Percentiles rank a stretch among this genome's conserved stretches.
phyloP scores from a whole-genome alignment of 1,140 invertebrate species.

The Drosophila sp. region DNA sequence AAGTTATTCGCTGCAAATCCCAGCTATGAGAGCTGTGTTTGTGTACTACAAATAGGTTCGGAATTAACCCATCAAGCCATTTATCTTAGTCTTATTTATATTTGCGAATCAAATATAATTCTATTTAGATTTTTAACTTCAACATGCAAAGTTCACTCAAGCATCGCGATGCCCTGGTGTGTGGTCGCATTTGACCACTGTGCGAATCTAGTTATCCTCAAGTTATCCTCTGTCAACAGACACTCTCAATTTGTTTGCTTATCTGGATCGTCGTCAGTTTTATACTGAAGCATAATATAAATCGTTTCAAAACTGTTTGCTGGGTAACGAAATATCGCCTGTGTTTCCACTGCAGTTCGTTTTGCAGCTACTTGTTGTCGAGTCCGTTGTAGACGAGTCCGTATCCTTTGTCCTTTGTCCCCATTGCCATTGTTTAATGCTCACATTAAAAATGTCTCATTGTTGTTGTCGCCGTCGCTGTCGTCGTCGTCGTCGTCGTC shows the following conservation, averaged over 20 bases:
- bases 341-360: conserved; percentile 41
- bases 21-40: conserved; percentile 10
- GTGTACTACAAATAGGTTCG: background rate
- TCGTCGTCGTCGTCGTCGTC: conserved; percentile 26
- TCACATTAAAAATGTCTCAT: conserved; percentile 79
- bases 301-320: conserved; percentile 28
- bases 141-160: too few relatives aligned
- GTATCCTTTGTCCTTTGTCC: conserved; percentile 70
- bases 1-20: conserved; percentile 61
- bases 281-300: background rate
- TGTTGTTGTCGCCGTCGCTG: conserved; percentile 51
- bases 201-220: too few relatives aligned
- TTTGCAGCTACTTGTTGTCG: conserved; percentile 34
- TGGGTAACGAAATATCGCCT: conserved; percentile 46
- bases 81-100: background rate
- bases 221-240: too few relatives aligned
- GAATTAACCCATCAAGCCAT: conserved; percentile 11
- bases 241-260: background rate
- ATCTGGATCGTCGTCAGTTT: background rate
- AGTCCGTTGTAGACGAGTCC: conserved; percentile 8
- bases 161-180: too few relatives aligned
- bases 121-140: too few relatives aligned
- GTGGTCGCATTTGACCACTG: too few relatives aligned
- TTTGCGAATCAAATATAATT: too few relatives aligned
- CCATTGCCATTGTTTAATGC: conserved; percentile 79